Percentiles rank a stretch among this genome's conserved stretches.
Evolutionary conservation across 2,113 vertebrate species (phyloP).

Genomic region (Macquaria ambigua): DNA sequence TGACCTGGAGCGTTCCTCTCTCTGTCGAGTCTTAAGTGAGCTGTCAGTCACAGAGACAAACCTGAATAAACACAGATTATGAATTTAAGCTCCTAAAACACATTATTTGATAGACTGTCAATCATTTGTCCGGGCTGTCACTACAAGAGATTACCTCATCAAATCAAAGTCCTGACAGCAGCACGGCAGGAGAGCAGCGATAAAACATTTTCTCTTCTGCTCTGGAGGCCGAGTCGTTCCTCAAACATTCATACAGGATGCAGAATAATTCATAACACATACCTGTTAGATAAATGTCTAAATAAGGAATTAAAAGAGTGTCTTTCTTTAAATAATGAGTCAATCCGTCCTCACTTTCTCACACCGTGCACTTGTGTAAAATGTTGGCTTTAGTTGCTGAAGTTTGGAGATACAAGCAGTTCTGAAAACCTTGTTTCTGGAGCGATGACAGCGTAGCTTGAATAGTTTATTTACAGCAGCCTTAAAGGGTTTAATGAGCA

Average conservation of each 20-base stretch:
- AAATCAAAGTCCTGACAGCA: conserved; percentile 1
- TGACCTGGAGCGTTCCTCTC: conserved; percentile 6
- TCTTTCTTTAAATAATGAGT: no score
- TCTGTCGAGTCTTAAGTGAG: conserved; percentile 16
- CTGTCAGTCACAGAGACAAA: conserved; percentile 37
- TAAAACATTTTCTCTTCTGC: background rate
- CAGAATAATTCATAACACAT: background rate
- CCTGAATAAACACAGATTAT: conserved; percentile 29
- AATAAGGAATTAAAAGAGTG: no score
- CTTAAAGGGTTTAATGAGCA: background rate
- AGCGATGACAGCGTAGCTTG: background rate
- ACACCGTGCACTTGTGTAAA: no score
- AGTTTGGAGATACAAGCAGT: background rate
- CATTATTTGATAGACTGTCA: conserved; percentile 53
- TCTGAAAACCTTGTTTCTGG: background rate
- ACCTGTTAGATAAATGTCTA: background rate
- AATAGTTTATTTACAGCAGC: background rate
- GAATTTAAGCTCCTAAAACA: conserved; percentile 24
- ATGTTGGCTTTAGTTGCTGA: background rate
- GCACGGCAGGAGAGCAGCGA: background rate
- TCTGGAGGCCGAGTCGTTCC: background rate
- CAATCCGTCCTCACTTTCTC: no score
- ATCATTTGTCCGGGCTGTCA: conserved; percentile 28
- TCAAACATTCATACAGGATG: no score
- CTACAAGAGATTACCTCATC: background rate